Conservation (phyloP, 2,888 invertebrate species). For the Hydraecia micacea region DNA sequence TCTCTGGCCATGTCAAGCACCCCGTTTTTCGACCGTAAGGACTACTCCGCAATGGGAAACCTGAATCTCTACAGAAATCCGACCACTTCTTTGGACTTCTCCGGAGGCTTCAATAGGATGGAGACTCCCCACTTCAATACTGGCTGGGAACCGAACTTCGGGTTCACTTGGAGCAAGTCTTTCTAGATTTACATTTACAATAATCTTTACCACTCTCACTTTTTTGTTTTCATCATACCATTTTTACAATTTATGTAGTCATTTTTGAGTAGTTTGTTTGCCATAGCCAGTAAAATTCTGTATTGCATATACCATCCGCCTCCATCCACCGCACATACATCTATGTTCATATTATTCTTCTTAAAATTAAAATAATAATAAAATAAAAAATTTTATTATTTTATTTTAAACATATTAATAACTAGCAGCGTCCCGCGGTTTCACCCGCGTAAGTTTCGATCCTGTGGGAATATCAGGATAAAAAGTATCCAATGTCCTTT, state of each 20-base stretch:
- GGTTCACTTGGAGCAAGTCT: slow-evolving; percentile 41
- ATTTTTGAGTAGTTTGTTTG: background rate
- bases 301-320: too few species aligned
- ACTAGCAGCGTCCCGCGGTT: too few species aligned
- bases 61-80: slow-evolving; percentile 54
- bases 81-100: slow-evolving; percentile 22
- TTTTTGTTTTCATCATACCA: background rate
- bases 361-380: background rate
- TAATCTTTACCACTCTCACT: background rate
- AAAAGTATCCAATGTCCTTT: too few species aligned
- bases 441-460: too few species aligned
- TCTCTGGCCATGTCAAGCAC: slow-evolving; percentile 59
- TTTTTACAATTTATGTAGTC: background rate
- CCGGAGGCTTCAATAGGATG: slow-evolving; percentile 47
- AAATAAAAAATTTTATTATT: background rate
- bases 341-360: too few species aligned
- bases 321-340: too few species aligned
- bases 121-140: slow-evolving; percentile 61
- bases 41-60: slow-evolving; percentile 60
- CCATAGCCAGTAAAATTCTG: background rate
- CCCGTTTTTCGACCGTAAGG: slow-evolving; percentile 62
- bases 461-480: too few species aligned
- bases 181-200: slow-evolving; percentile 37
- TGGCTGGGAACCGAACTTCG: slow-evolving; percentile 61
- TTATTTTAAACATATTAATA: background rate